Evolutionary conservation across 2,113 vertebrate genomes (phyloP), one percentile per base, ranked within the genome.

Genomic region (Monarcha castaneiventris): DNA sequence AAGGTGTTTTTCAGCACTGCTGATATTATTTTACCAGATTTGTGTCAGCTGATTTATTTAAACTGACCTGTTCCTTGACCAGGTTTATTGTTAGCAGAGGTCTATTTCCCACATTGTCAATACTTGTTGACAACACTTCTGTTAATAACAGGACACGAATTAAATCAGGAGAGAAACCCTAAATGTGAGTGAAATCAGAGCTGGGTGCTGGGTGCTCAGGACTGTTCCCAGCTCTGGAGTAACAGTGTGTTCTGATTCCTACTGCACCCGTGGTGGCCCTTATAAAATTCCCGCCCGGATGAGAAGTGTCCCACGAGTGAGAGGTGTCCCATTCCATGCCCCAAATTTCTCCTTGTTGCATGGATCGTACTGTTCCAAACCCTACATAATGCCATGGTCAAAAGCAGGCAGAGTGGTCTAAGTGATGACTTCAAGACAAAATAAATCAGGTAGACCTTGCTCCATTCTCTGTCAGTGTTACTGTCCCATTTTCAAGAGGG

Each of bases 341-440:
- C 3, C 1, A 32, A 23, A 19, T 41, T 37, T 49, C 29, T 61
- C 29, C 11, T 35, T 48, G 15, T 19, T 44, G 35, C 1, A 0
- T 48, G 62, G 56, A n/a, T 74, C 48, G n/a, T 72, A 3, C 52
- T 1, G 0, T 62, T 20, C 55, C 39, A 58, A 84, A 49, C 61
- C 29, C 6, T 0, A 55, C 56, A 11, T 13, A 41, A 52, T 56
- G 52, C 48, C 33, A 5, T 23, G 33, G 75, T 48, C 69, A 63
- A 52, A 87, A 89, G 21, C 56, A 61, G 44, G 48, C 66, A 64
- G 44, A 59, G 41, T 37, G 52, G 68, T 56, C 18, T 2, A 61
- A 44, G 33, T 10, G 44, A 32, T 72, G 30, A 4, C 66, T 79
- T 76, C 25, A 9, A 30, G 71, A n/a, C 33, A 52, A 29, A 32